A percentile compares a stretch with the other conserved stretches of the same genome.
phyloP scores from a whole-genome alignment of 1,140 invertebrate genomes.

The Coptotermes formosanus region DNA sequence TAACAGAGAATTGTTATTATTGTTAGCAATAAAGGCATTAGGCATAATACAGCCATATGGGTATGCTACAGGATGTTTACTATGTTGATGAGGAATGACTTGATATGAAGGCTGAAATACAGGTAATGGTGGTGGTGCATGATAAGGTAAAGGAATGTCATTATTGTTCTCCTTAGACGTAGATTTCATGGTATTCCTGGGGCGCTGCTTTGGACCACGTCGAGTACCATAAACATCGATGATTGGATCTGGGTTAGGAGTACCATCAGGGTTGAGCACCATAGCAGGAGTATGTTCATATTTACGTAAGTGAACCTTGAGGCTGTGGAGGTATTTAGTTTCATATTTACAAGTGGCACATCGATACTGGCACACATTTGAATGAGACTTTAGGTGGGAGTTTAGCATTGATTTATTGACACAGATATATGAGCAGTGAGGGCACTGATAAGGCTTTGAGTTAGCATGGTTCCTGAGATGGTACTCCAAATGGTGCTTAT shows the following conservation, averaged over 20 bases:
- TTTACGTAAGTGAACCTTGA: constrained; percentile 94
- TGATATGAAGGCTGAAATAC: constrained; percentile 37
- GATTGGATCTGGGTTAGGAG: constrained; percentile 79
- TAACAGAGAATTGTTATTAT: constrained; percentile 42
- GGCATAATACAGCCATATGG: constrained; percentile 38
- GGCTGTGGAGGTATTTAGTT: constrained; percentile 96
- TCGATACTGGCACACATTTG: constrained; percentile 93
- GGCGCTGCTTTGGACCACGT: constrained; percentile 76
- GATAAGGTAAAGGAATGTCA: not conserved
- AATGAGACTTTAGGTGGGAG: constrained; percentile 97
- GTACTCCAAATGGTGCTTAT: constrained; percentile 98
- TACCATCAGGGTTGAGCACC: constrained; percentile 84
- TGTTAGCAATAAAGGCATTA: constrained; percentile 32
- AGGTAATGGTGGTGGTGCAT: constrained; percentile 29
- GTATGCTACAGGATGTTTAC: constrained; percentile 36
- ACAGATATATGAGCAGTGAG: constrained; percentile 87
- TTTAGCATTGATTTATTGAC: constrained; percentile 99
- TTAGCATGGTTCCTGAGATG: constrained; percentile 94
- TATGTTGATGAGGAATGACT: constrained; percentile 33
- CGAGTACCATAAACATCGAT: constrained; percentile 89
- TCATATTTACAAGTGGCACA: constrained; percentile 95
- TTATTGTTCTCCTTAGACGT: not conserved
- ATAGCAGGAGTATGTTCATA: constrained; percentile 79
- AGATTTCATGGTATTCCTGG: constrained; percentile 33
- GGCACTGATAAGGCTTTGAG: constrained; percentile 95